Percentiles rank a stretch among this genome's conserved stretches.
phyloP scores from a whole-genome alignment of 1,140 invertebrate species.

The Temnothorax curvispinosus region DNA sequence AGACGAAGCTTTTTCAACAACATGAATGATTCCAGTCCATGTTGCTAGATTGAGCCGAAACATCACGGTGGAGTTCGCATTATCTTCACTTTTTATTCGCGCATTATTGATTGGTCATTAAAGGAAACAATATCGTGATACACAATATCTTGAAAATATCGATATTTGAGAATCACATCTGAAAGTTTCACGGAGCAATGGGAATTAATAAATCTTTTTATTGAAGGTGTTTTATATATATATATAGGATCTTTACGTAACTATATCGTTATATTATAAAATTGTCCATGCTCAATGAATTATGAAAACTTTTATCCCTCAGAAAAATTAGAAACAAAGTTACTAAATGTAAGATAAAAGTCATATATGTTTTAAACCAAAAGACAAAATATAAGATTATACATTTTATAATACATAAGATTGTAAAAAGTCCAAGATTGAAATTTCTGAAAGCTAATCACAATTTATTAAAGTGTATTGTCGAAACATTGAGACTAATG shows the following conservation, averaged over 20 bases:
- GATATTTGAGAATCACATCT: neutral
- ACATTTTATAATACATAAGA: neutral
- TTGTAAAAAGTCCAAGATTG: neutral
- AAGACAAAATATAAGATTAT: neutral
- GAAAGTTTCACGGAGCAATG: neutral
- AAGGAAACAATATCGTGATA: neutral
- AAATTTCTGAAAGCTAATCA: neutral
- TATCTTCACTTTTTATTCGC: slow-evolving; percentile 71
- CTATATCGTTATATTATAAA: neutral
- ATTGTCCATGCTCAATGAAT: neutral
- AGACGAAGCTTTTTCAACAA: slow-evolving; percentile 70
- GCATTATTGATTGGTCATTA: slow-evolving; percentile 6
- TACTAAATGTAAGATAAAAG: neutral
- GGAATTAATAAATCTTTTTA: neutral
- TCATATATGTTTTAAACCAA: neutral
- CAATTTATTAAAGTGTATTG: neutral
- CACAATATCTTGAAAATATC: neutral
- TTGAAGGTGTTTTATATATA: too few species aligned
- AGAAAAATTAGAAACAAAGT: neutral
- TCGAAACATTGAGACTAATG: neutral
- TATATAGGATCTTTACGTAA: neutral
- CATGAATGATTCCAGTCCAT: slow-evolving; percentile 77
- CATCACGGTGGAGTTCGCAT: slow-evolving; percentile 52
- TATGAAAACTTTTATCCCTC: neutral
- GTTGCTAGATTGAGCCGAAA: slow-evolving; percentile 77